Conservation (phyloP, 2,797 vertebrate genomes). For the Brotogeris chrysoptera region DNA sequence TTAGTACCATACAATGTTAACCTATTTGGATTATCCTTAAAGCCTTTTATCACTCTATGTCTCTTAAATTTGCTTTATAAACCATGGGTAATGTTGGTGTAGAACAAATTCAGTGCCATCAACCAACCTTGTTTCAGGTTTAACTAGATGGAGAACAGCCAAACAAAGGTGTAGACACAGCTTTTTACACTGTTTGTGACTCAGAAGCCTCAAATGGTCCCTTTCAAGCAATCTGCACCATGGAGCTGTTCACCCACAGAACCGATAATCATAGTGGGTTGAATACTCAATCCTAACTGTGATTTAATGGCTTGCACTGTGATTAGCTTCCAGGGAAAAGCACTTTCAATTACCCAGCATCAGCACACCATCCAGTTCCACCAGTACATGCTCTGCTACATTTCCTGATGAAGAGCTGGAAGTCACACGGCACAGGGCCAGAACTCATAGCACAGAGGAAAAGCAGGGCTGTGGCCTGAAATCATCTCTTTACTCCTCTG, state of each 20-base stretch:
- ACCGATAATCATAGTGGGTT: background rate
- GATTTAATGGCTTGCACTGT: conserved; percentile 65
- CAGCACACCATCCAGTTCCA: conserved; percentile 63
- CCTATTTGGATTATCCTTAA: background rate
- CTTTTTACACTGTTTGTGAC: background rate
- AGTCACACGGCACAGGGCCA: background rate
- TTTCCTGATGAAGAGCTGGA: conserved; percentile 27
- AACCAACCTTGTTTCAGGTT: background rate
- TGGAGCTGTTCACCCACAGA: background rate
- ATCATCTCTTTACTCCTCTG: background rate
- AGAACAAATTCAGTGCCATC: background rate
- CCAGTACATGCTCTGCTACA: conserved; percentile 55
- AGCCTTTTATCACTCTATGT: background rate
- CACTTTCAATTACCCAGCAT: conserved; percentile 66
- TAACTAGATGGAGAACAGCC: background rate
- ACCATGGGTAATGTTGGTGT: background rate
- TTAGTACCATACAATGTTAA: background rate
- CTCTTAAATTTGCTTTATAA: background rate
- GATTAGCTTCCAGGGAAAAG: conserved; percentile 67
- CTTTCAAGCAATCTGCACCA: background rate
- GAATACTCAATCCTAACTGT: conserved; percentile 63
- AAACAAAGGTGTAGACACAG: background rate
- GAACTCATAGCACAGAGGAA: background rate
- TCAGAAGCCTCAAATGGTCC: background rate
- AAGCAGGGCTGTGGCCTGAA: background rate